Base-by-base conservation (phyloP, 2,797 vertebrate genomes). In the Characodon lateralis region DNA sequence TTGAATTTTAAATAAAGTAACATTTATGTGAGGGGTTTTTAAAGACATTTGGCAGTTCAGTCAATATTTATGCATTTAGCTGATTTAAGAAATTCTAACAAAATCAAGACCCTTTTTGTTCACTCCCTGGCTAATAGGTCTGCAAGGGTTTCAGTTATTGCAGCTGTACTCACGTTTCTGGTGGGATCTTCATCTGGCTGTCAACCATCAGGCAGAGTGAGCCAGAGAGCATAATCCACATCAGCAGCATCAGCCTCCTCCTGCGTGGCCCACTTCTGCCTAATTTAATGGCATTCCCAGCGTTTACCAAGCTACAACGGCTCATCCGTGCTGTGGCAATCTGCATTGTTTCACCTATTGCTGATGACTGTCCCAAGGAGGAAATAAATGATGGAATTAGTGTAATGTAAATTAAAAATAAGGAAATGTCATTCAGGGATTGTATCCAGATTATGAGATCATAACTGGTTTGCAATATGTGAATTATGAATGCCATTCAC, bases 101-200 rank as follows among this genome's bases (percentile, higher is more conserved):
- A 58, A 76, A 61, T 28, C 16, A 43, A 71, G 6, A 70, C 55
- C 8, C 16, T 73, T 28, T 56, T 70, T n/a, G 18, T 65, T 76
- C 24, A 31, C 2, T 56, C 5, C 6, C 16, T 55, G 18, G 31
- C 31, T 41, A 46, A 73, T 74, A 65, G 51, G 56, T n/a, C n/a
- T 35, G 7, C 43, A 48, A 35, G 9, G 16, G 59, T 58, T 53
- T 70, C 26, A 48, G 2, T 26, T 4, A 2, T 6, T 0, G 10
- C 59, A 59, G 50, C 24, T 82, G 82, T 77, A 96, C 97, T 98
- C 93, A 98, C 97, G 94, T 97, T 91, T 98, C 97, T 84, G 96
- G 95, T 3, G 97, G 94, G 92, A 98, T 97, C 95, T 91, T 96
- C 83, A 94, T 94, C 94, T 98, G 96, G n/a, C 94, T 95, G 41